Base-by-base conservation (phyloP, 2,113 vertebrate species). In the Pachyramphus minor region DNA sequence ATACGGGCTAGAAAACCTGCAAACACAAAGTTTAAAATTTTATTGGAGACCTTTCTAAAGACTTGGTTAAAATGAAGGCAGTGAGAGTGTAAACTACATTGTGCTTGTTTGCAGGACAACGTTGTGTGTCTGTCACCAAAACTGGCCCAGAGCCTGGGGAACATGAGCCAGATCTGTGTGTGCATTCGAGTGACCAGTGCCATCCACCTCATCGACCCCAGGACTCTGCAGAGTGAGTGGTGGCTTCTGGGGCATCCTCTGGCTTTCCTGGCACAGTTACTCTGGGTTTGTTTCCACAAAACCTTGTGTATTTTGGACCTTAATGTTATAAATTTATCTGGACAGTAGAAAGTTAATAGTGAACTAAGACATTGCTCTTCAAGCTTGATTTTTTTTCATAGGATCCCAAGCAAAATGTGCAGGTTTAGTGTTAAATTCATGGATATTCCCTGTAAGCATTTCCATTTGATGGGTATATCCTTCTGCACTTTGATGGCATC, bases 161-260 rank as follows among this genome's bases (percentile, higher is more conserved):
- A 99, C 97, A 98, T 99, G 98, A 98, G 97, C 91, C 99, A 99
- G 96, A 98, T 99, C 94, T 99, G 99, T 83, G 98, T 99, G 68
- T 99, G 99, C 95, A 66, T 98, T 90, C 97, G 99, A 13, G 99
- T 99, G 73, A 99, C 99, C 50, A 99, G 98, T 76, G 97, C 99
- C 74, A 97, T 99, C 94, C 99, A 99, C 88, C 98, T 99, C 91
- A 99, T 99, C 5, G 99, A 99, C 95, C 99, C 99, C 23, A 98
- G 97, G 50, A 99, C 99, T 6, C 95, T 99, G 72, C 99, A 99
- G 97, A 98, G 99, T 99, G 96, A 98, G 98, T 98, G 11, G 67
- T 7, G 39, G 7, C 0, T 15, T 50, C 47, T 56, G 1, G 2
- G 5, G 8, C 66, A 53, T 8, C 41, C 10, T 11, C n/a, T 71